Base-by-base conservation (phyloP, 1,140 invertebrate genomes). In the Colletes gigas region DNA sequence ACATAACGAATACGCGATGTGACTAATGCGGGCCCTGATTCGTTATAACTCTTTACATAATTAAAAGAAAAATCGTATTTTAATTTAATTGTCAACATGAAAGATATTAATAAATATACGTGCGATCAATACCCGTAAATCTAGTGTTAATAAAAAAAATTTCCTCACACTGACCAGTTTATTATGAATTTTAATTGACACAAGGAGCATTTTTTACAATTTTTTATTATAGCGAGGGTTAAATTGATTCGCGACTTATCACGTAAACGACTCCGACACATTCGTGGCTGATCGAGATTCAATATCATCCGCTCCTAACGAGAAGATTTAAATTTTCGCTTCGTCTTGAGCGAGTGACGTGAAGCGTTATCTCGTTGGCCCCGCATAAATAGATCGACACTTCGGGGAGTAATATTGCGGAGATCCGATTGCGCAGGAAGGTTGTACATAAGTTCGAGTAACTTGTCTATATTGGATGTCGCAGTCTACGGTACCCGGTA, bases 401-500 rank as follows among this genome's bases (percentile, higher is more conserved):
- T 41, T 65, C 10, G 10, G 65, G 12, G 15, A 50, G 57, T 52
- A 52, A 65, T 73, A 73, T 79, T 66, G 60, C 19, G 50, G 60
- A 66, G 77, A 79, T 79, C 60, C 77, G 70, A 79, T 79, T 79
- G 70, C 77, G 70, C 60, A 54, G 50, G 44, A 66, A 52, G 19
- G 14, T 52, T 78, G 44, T 41, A 70, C 17, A 12, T 60, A 70
- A 78, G 55, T 60, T 62, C 54, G 47, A 19, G 55, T n/a, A 78
- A 71, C 67, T 71, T 71, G 55, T 62, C 75, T 47, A 47, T 78
- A 78, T 78, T 71, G 57, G 57, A 71, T 71, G 67, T 71, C 75
- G 67, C 41, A 15, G 75, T 41, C 44, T 57, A 70, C n/a, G 30
- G 52, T n/a, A n/a, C 39, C 15, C 44, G 74, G 75, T 73, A 79